Base-by-base conservation (phyloP, 2,113 vertebrate species). In the Sphyrna mokarran region DNA sequence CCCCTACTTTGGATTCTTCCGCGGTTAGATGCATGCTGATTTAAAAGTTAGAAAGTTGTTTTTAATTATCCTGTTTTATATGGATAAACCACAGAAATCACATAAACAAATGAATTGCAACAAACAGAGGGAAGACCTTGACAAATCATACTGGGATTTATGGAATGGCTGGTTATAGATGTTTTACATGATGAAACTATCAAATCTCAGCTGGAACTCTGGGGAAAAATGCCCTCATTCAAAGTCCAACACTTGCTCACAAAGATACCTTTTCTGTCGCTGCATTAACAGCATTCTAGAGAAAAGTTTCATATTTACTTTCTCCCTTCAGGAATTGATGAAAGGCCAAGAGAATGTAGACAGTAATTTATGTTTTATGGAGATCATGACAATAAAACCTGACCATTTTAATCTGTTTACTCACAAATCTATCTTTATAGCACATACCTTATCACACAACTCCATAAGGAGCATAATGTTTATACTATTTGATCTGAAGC, bases 1-100 rank as follows among this genome's bases (percentile, higher is more conserved):
- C 9, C 22, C 94, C 94, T 69, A 95, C 94, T 95, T 72, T 95
- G 16, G 94, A 72, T 54, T 95, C 37, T 72, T 95, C 69, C 69
- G 18, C 3, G 29, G 16, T 3, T 1, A 95, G 11, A 43, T 95
- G 68, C 68, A 95, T 0, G 10, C 94, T 95, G 48, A 72, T 72
- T 72, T 54, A 72, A 95, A 95, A 72, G 11, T 33, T 72, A 76
- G 43, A 72, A 95, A 76, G 69, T 43, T 54, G 22, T 26, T 72
- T 69, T 94, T 72, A 72, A 40, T 43, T 18, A 68, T 66, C 72
- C 40, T 54, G 3, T 70, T 95, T 95, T 54, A 76, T 13, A 29
- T 18, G 23, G 40, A 95, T 26, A 76, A 95, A 18, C 6, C n/a
- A 66, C 33, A 63, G 23, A 91, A 22, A 4, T 94, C 40, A 29